A percentile compares a stretch with the other conserved stretches of the same genome.
phyloP scores from a whole-genome alignment of 2,113 vertebrate species.

The Pterocles gutturalis region DNA sequence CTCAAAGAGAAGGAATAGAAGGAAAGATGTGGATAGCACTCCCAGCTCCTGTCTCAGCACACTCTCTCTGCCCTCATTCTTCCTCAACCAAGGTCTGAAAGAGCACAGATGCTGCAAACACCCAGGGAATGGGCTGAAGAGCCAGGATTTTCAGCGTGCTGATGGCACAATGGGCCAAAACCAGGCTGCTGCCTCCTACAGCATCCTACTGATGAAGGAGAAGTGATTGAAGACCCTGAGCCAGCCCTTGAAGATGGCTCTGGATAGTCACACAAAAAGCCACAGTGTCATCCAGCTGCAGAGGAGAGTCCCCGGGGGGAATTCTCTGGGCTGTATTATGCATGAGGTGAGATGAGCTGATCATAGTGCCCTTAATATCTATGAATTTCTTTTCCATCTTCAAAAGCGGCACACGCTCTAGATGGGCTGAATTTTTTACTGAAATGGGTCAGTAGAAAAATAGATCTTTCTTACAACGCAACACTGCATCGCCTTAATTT shows the following conservation, averaged over 20 bases:
- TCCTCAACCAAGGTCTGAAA: neutral
- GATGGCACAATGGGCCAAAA: neutral
- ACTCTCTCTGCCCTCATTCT: neutral
- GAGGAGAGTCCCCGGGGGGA: neutral
- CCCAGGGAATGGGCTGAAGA: neutral
- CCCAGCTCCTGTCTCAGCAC: neutral
- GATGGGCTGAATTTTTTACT: neutral
- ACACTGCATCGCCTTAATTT: neutral
- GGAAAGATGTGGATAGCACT: neutral
- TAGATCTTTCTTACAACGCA: neutral
- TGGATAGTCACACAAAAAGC: neutral
- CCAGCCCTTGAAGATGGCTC: neutral
- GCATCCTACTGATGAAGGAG: neutral
- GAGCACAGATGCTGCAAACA: neutral
- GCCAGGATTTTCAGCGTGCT: fast-evolving
- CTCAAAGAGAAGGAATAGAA: neutral
- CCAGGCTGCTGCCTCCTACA: neutral
- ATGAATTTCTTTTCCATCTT: neutral
- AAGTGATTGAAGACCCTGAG: neutral
- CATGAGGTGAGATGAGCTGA: constrained; percentile 25
- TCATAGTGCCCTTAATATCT: neutral
- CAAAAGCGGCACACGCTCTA: neutral
- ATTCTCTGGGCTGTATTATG: neutral
- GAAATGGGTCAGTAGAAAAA: constrained; percentile 62
- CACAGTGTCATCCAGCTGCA: neutral